A percentile compares a stretch with the other conserved stretches of the same genome.
Evolutionary conservation across 1,140 invertebrate genomes (phyloP).

Genomic region (Leptoteleia sp.): DNA sequence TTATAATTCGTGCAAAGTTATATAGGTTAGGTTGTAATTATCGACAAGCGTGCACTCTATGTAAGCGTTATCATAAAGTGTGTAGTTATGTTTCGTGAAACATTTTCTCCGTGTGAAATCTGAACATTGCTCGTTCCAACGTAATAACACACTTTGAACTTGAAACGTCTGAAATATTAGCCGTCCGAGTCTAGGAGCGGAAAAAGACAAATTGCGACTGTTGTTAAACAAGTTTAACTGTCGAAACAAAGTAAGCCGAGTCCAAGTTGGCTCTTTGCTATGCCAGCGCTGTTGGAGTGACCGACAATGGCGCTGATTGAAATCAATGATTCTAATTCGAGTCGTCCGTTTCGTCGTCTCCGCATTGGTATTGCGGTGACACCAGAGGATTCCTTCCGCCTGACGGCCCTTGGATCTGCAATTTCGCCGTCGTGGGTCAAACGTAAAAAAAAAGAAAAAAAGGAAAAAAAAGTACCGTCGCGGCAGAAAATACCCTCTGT

Average conservation of each 20-base stretch:
- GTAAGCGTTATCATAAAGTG: too few species aligned
- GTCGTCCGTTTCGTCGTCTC: slow-evolving; percentile 69
- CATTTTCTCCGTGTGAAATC: too few species aligned
- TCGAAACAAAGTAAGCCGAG: slow-evolving; percentile 22
- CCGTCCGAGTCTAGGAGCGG: background rate
- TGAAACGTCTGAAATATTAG: background rate
- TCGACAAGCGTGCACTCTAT: too few species aligned
- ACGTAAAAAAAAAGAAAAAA: slow-evolving; percentile 76
- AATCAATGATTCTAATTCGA: slow-evolving; percentile 77
- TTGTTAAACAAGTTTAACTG: slow-evolving; percentile 11
- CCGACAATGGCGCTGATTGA: slow-evolving; percentile 80
- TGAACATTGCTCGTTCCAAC: too few species aligned
- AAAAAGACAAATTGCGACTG: slow-evolving; percentile 31
- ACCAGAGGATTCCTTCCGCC: slow-evolving; percentile 76
- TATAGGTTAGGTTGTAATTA: too few species aligned
- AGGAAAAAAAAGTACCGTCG: slow-evolving; percentile 49
- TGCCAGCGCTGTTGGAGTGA: slow-evolving; percentile 65
- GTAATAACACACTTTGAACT: background rate
- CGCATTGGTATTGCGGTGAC: slow-evolving; percentile 73
- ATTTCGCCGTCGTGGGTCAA: slow-evolving; percentile 78
- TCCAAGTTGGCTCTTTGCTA: slow-evolving; percentile 46
- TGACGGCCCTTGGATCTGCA: slow-evolving; percentile 75
- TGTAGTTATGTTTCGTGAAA: too few species aligned
- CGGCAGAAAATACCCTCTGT: slow-evolving; percentile 36
- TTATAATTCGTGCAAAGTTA: too few species aligned